Base-by-base conservation (phyloP, 2,888 invertebrate species). In the Icerya purchasi region DNA sequence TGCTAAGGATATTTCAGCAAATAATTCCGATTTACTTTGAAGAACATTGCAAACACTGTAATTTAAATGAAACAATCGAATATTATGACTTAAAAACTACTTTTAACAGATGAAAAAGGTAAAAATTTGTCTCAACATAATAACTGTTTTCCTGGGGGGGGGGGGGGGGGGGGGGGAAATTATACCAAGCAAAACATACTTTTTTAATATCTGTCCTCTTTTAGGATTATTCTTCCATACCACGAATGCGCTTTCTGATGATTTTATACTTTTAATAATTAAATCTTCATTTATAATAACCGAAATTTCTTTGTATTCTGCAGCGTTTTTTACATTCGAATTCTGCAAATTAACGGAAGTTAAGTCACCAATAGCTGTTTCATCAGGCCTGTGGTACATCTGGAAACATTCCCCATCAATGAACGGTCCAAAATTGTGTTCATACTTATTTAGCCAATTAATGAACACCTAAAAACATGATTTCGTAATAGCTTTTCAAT, bases 141-240 rank as follows among this genome's bases (percentile, higher is more conserved):
- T n/a, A n/a, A n/a, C n/a, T n/a, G n/a, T n/a, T n/a, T n/a, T n/a
- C n/a, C n/a, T n/a, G n/a, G n/a, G n/a, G n/a, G n/a, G n/a, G n/a
- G n/a, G n/a, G n/a, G n/a, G n/a, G n/a, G n/a, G n/a, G n/a, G n/a
- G n/a, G n/a, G n/a, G n/a, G n/a, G n/a, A n/a, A n/a, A n/a, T n/a
- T n/a, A n/a, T n/a, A n/a, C n/a, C n/a, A n/a, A n/a, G n/a, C n/a
- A 54, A 54, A 8, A 54, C 19, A 8, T 54, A 54, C 54, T 54
- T 54, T 8, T 14, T 22, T 22, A 54, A 20, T 21, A 54, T 54
- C 3, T 3, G 21, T 10, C 54, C 20, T 21, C 22, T 20, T 3
- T 18, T 20, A 5, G 22, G 22, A 54, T 56, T 20, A 21, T 21
- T 50, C 10, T 23, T 19, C 50, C 36, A 56, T 22, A 2, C 22